These are phyloP conservation scores for Vultur gryphus DNA, from an alignment of 2,797 vertebrate genomes.

Conservation along the genomic window DNA sequence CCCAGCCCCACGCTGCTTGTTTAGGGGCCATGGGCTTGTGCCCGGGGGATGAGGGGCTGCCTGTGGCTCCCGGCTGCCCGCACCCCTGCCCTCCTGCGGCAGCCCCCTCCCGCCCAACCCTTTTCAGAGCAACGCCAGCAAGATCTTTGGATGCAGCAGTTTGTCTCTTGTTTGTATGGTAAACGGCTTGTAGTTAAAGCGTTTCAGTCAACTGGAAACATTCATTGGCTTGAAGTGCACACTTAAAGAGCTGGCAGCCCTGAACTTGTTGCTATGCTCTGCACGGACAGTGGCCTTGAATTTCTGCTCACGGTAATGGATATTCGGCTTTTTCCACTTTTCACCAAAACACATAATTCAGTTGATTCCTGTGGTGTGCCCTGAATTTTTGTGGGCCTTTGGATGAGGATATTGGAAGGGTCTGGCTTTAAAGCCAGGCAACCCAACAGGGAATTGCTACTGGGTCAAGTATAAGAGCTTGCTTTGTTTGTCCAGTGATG, in stretches of 20 bases:
- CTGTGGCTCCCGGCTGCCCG: accelerated
- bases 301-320: background rate
- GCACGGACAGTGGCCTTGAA: background rate
- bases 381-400: background rate
- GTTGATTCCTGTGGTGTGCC: background rate
- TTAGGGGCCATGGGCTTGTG: background rate
- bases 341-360: background rate
- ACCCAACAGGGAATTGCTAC: background rate
- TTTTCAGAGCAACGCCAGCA: background rate
- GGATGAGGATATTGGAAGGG: background rate
- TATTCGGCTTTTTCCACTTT: background rate
- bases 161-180: background rate
- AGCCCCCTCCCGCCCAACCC: background rate
- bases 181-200: background rate
- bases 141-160: background rate
- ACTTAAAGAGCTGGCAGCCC: background rate
- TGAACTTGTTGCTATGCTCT: slow-evolving; percentile 28
- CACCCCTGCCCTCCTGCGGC: background rate
- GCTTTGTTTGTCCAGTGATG: background rate
- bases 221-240: background rate
- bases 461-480: background rate
- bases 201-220: slow-evolving; percentile 33
- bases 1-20: background rate
- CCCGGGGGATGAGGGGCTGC: accelerated
- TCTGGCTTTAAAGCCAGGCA: background rate